Evolutionary conservation across 2,888 invertebrate species (phyloP), one percentile per base, ranked within the genome.

Genomic region (Machimus atricapillus): DNA sequence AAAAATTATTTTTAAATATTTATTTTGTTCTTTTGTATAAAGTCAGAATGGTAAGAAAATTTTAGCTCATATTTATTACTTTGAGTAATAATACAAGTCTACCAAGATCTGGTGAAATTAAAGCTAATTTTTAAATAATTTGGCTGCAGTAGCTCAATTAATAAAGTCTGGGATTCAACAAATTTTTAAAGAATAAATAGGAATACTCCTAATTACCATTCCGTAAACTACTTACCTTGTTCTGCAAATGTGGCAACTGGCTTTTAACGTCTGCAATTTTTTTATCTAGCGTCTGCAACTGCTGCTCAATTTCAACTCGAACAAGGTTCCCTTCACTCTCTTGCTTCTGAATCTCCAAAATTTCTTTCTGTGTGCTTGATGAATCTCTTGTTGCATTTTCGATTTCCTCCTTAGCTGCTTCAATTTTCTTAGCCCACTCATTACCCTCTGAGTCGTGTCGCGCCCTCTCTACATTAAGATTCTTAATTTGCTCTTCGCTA

Each of bases 241-340:
- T 94, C 94, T 91, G 90, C 91, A 90, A 94, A 78, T 94, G 92
- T 0, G 95, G 95, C 43, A 94, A 93, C 86, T 94, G 94, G 0
- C 92, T 91, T 88, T 93, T 93, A 14, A 94, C 93, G 0, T 95
- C 95, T 1, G 94, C 93, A 23, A 96, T 91, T 23, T 93, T 92
- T 82, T 94, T 94, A 31, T 94, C 93, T 87, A 94, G 93, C 2
- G 94, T 94, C 83, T 94, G 95, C 0, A 97, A 91, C 74, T 95
- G 95, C 89, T 96, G 95, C 88, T 96, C 96, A 0, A 97, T 93
- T 90, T 97, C 97, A 0, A 98, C 93, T 76, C 96, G 94, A 85
- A 95, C 93, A 0, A 95, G 93, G 90, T 96, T 96, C 6, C 95
- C 91, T 87, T 95, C 94, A 88, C 95, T 96, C 90, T 96, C 96